Evolutionary conservation across 2,888 invertebrate genomes (phyloP), one percentile per base, ranked within the genome.

Genomic region (Drosophila subsilvestris): DNA sequence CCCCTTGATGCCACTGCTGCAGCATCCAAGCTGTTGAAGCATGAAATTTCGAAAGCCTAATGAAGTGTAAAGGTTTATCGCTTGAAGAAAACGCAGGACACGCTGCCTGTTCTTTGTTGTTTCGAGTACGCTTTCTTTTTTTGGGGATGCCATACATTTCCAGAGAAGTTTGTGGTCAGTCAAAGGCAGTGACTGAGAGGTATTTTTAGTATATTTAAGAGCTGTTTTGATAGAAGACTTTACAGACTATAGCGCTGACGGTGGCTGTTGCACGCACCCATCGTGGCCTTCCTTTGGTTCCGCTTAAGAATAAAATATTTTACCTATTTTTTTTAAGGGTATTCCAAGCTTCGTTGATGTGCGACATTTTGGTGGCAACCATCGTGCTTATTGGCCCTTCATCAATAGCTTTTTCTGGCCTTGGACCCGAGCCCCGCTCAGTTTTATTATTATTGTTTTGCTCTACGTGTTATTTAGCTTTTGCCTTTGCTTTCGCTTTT

Each of bases 1-100:
- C 89, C 89, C 83, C 75, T 88, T 87, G 80, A 70, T 79, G 74
- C 76, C 72, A 53, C 54, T 53, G 66, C 49, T 84, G 70, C 62
- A 80, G 70, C 76, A 65, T 60, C 66, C 68, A 76, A 86, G 86
- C 85, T 86, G 88, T 88, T 86, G 79, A 67, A 79, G 85, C 85
- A 76, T 88, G 86, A 86, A 86, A 88, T 88, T 86, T 83, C 78
- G 65, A 69, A 83, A 70, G 79, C 63, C 75, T 88, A 86, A 86
- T 86, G 85, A 86, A 86, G 83, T 78, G 85, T 70, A 86, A 88
- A 83, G 88, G 88, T 86, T 88, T 86, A 86, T 86, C 85, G 88
- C 72, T 86, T 68, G 76, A 86, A 75, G 69, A 66, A 78, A 76
- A 71, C 74, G 67, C 76, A 78, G 63, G 66, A 65, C 74, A 62